Conservation (phyloP, 2,888 invertebrate genomes). For the Nephrotoma guestfalica region DNA sequence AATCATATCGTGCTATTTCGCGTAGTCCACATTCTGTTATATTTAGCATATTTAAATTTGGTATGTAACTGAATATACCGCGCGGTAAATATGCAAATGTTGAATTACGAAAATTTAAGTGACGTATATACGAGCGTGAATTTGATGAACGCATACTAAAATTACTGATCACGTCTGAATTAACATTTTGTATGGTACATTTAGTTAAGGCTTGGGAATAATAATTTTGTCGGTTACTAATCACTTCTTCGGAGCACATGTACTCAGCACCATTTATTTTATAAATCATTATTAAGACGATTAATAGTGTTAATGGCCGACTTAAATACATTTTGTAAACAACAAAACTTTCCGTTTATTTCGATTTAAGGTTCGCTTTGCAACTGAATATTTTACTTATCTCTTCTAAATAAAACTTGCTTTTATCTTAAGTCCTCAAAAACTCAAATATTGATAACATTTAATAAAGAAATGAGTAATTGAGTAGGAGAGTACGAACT, state of each 20-base stretch:
- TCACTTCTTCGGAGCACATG: not conserved
- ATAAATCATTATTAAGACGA: not conserved
- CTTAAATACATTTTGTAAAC: not conserved
- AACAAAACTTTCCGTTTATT: not conserved
- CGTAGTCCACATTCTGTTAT: not conserved
- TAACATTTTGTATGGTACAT: not conserved
- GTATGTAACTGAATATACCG: not conserved
- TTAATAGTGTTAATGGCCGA: not conserved
- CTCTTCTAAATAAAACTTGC: not conserved
- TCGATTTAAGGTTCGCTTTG: not conserved
- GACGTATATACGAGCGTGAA: not conserved
- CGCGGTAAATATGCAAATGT: not conserved
- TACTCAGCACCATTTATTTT: not conserved
- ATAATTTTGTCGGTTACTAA: not conserved
- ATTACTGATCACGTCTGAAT: not conserved
- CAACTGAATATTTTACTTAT: not conserved
- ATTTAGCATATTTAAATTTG: not conserved
- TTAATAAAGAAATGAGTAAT: not conserved
- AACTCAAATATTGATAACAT: not conserved
- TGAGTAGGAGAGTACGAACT: not conserved
- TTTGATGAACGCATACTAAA: not conserved
- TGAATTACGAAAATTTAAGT: not conserved
- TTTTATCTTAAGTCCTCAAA: not conserved
- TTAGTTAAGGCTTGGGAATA: not conserved
- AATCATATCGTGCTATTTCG: not conserved